These are phyloP conservation scores for Pogonophryne albipinna DNA, from an alignment of 2,797 vertebrate genomes.

Conservation along the genomic window DNA sequence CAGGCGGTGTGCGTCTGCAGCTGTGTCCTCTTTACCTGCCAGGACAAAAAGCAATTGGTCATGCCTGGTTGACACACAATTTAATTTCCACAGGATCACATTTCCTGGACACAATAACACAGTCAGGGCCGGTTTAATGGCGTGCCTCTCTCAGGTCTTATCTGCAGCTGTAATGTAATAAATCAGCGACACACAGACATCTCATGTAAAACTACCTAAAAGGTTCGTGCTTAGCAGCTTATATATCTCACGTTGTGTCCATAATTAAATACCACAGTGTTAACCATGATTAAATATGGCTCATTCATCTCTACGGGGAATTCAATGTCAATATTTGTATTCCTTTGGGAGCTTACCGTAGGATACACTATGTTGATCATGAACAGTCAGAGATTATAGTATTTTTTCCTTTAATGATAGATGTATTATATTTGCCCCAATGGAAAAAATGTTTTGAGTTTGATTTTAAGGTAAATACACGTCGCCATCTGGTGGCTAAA, in stretches of 20 bases:
- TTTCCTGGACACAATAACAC: slow-evolving; percentile 35
- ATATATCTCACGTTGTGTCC: not conserved
- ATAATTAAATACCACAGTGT: not conserved
- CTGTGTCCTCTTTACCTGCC: slow-evolving; percentile 17
- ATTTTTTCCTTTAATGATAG: not conserved
- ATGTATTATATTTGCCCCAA: not conserved
- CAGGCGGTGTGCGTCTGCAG: slow-evolving; percentile 8
- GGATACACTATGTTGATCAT: not conserved
- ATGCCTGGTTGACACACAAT: slow-evolving; percentile 15
- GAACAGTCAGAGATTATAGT: not conserved
- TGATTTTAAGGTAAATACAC: not conserved
- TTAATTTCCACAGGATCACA: slow-evolving; percentile 34
- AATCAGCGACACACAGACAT: not conserved
- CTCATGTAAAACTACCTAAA: not conserved
- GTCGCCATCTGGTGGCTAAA: slow-evolving; percentile 53
- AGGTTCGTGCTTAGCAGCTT: not conserved
- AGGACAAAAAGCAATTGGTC: not conserved
- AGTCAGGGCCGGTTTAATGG: not conserved
- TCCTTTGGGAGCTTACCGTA: not conserved
- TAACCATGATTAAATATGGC: not conserved
- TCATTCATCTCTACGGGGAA: not conserved
- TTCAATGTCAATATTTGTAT: not conserved
- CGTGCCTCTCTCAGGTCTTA: not conserved
- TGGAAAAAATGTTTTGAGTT: not conserved
- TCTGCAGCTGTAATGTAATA: slow-evolving; percentile 14